A percentile compares a stretch with the other conserved stretches of the same genome.
phyloP scores from a whole-genome alignment of 2,888 invertebrate genomes.

The Limnephilus rhombicus region DNA sequence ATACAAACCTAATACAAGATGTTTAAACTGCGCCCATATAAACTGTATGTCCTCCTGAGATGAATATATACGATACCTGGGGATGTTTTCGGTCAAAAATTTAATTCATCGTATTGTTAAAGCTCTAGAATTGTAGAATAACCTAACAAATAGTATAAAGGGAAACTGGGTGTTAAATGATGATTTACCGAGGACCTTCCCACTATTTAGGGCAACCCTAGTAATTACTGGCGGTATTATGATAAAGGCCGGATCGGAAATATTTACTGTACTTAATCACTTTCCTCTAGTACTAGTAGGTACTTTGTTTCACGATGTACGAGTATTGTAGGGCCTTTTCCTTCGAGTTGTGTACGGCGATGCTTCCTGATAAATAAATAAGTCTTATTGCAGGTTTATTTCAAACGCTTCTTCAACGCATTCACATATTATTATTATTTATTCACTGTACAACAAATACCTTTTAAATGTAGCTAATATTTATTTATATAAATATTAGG shows the following conservation, averaged over 20 bases:
- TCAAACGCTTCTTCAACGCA: background rate
- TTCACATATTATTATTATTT: too few species aligned
- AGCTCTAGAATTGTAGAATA: conserved; percentile 44
- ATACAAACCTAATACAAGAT: too few species aligned
- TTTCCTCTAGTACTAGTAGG: conserved; percentile 2
- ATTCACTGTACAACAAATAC: too few species aligned
- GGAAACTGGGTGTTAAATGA: conserved; percentile 52
- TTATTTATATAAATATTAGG: too few species aligned
- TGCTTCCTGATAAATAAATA: background rate
- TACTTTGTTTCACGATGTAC: conserved; percentile 1
- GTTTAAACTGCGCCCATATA: too few species aligned
- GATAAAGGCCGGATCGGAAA: conserved; percentile 62
- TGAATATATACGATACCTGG: background rate
- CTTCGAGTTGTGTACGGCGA: background rate
- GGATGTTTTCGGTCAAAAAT: conserved; percentile 31
- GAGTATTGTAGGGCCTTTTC: background rate
- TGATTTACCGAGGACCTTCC: conserved; percentile 61
- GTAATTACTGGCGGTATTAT: conserved; percentile 62
- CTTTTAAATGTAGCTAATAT: too few species aligned
- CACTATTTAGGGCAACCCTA: conserved; percentile 53
- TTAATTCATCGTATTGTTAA: conserved; percentile 28
- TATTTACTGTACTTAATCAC: conserved; percentile 58
- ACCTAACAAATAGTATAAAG: conserved; percentile 49
- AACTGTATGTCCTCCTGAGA: too few species aligned
- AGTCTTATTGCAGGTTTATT: background rate